A percentile compares a stretch with the other conserved stretches of the same genome.
These are phyloP conservation scores for Trissolcus japonicus DNA, from an alignment of 2,888 invertebrate genomes.

Conservation along the genomic window DNA sequence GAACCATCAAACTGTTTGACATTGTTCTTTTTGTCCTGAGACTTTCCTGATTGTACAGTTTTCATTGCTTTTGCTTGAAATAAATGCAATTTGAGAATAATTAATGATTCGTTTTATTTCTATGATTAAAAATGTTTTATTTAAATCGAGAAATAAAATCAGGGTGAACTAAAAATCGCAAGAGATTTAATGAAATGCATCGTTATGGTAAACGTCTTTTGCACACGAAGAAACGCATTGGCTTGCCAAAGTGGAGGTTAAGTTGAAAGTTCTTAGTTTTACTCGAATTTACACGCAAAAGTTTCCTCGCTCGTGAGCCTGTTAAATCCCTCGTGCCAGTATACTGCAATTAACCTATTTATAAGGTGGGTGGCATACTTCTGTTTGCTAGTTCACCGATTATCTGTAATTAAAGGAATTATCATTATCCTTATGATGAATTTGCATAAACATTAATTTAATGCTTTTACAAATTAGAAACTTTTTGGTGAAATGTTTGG, in stretches of 20 bases:
- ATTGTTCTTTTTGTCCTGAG: too few species aligned
- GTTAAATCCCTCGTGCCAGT: slow-evolving; percentile 37
- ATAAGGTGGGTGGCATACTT: slow-evolving; percentile 34
- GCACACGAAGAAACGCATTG: slow-evolving; percentile 29
- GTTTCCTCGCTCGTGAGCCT: slow-evolving; percentile 42
- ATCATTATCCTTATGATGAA: slow-evolving; percentile 22
- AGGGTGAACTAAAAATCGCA: slow-evolving; percentile 8
- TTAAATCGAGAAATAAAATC: background rate
- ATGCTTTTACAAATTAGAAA: background rate
- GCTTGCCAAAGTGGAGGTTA: slow-evolving; percentile 34
- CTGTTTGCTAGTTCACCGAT: slow-evolving; percentile 31
- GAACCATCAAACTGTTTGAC: too few species aligned
- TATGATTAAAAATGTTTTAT: background rate
- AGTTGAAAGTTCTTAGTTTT: slow-evolving; percentile 56
- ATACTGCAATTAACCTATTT: slow-evolving; percentile 61
- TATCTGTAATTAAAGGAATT: slow-evolving; percentile 33
- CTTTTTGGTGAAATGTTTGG: background rate
- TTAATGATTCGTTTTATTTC: background rate
- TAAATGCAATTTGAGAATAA: slow-evolving; percentile 2
- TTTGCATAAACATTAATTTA: background rate
- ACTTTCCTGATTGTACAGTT: too few species aligned
- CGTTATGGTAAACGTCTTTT: slow-evolving; percentile 41
- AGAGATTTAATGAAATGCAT: slow-evolving; percentile 36
- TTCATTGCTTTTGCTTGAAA: too few species aligned
- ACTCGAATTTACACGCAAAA: slow-evolving; percentile 48